These are phyloP conservation scores for Micropoecilia bifurca DNA, from an alignment of 2,797 vertebrate genomes.

Conservation along the genomic window DNA sequence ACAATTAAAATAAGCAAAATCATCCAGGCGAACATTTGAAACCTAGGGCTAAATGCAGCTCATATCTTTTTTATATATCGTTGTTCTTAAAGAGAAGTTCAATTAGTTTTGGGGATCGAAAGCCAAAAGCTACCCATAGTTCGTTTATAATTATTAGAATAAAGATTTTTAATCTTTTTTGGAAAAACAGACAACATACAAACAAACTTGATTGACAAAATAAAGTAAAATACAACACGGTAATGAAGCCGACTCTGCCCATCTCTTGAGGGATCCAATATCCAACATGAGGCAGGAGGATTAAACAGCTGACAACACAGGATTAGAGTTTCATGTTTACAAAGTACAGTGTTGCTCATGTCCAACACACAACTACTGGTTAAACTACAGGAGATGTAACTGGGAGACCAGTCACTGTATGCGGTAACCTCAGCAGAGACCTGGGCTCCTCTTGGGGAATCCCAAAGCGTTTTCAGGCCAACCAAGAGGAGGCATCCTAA, in stretches of 20 bases:
- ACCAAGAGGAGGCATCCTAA: too few species aligned
- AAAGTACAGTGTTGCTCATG: slow-evolving; percentile 44
- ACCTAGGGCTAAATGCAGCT: neutral
- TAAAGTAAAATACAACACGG: neutral
- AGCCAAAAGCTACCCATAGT: neutral
- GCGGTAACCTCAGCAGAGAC: neutral
- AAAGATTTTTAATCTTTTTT: neutral
- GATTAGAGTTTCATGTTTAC: slow-evolving; percentile 53
- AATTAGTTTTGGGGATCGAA: neutral
- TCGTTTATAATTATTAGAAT: neutral
- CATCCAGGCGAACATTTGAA: too few species aligned
- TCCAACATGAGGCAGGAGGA: slow-evolving; percentile 34
- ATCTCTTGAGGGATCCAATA: slow-evolving; percentile 31
- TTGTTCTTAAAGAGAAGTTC: neutral
- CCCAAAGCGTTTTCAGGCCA: too few species aligned
- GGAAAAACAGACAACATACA: neutral
- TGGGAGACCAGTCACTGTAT: neutral
- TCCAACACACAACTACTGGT: slow-evolving; percentile 25
- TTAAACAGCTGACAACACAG: slow-evolving; percentile 30
- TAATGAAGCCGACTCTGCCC: slow-evolving; percentile 18
- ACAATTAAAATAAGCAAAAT: too few species aligned
- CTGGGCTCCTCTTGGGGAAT: too few species aligned
- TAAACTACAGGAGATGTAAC: slow-evolving; percentile 38
- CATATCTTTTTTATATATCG: neutral
- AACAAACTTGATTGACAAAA: neutral